Conservation (phyloP, 2,113 vertebrate genomes). For the Corydoras sp. region DNA sequence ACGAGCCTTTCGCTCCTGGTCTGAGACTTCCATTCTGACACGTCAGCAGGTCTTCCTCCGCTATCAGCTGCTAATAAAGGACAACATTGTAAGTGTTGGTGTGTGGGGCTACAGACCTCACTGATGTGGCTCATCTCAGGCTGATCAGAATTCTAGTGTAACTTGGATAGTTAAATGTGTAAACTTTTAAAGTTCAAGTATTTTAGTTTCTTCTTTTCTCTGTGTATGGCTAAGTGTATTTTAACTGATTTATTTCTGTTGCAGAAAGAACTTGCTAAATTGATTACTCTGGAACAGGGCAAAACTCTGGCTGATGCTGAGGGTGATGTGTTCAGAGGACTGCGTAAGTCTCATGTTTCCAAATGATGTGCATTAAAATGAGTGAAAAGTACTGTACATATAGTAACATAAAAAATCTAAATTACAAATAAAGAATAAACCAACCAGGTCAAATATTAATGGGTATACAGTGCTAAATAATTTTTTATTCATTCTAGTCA, state of each 20-base stretch:
- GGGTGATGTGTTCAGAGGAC: slow-evolving; percentile 94
- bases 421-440: too few species aligned
- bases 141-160: not conserved
- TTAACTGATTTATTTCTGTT: slow-evolving; percentile 34
- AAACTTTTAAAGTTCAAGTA: not conserved
- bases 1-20: slow-evolving; percentile 77
- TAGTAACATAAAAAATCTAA: too few species aligned
- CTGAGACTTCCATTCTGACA: slow-evolving; percentile 83
- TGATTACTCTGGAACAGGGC: slow-evolving; percentile 91
- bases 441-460: too few species aligned
- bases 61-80: slow-evolving; percentile 95
- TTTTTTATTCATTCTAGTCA: too few species aligned
- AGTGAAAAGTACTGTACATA: too few species aligned
- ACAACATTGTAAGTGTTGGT: slow-evolving; percentile 81
- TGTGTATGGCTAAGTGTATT: not conserved
- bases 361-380: slow-evolving; percentile 9
- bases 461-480: too few species aligned
- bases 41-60: slow-evolving; percentile 91
- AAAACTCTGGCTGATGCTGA: slow-evolving; percentile 96
- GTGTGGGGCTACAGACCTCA: not conserved
- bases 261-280: slow-evolving; percentile 90
- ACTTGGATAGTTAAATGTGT: not conserved
- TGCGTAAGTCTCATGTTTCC: slow-evolving; percentile 77
- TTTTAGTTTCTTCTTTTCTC: not conserved
- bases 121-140: not conserved